These are phyloP conservation scores for Tetramorium alpestre DNA, from an alignment of 1,140 invertebrate species.

Conservation along the genomic window DNA sequence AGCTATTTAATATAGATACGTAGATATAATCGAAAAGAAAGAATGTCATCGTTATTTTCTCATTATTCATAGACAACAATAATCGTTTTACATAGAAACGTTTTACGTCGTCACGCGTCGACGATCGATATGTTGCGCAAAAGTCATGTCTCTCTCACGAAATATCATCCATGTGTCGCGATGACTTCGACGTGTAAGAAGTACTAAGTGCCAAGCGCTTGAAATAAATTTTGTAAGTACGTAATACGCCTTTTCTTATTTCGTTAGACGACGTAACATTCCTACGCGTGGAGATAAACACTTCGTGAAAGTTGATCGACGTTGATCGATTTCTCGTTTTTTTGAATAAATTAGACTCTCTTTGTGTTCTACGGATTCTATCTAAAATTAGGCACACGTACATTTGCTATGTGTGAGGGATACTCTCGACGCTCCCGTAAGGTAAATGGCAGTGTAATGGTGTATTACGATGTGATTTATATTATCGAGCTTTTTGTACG, in stretches of 20 bases:
- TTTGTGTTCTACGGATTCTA: not conserved
- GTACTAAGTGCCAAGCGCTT: conserved; percentile 44
- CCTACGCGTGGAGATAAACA: not conserved
- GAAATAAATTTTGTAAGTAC: conserved; percentile 62
- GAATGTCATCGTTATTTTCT: conserved; percentile 18
- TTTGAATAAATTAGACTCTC: not conserved
- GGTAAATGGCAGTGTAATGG: conserved; percentile 44
- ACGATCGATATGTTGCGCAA: conserved; percentile 6
- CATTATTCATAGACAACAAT: conserved; percentile 38
- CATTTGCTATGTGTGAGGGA: not conserved
- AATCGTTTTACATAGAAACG: conserved; percentile 20
- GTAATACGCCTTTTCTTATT: not conserved
- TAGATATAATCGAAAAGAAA: conserved; percentile 8
- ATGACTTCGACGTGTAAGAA: conserved; percentile 19
- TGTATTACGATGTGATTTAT: not conserved
- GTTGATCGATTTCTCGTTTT: not conserved
- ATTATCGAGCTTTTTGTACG: not conserved
- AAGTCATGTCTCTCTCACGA: not conserved
- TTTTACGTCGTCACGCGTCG: not conserved
- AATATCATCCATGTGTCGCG: not conserved
- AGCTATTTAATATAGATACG: conserved; percentile 50
- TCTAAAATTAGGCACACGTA: not conserved
- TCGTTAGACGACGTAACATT: not conserved
- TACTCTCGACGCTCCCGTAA: not conserved
- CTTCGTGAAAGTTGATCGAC: not conserved